Evolutionary conservation across 2,888 invertebrate species (phyloP).

Genomic region (Helicoverpa assulta): DNA sequence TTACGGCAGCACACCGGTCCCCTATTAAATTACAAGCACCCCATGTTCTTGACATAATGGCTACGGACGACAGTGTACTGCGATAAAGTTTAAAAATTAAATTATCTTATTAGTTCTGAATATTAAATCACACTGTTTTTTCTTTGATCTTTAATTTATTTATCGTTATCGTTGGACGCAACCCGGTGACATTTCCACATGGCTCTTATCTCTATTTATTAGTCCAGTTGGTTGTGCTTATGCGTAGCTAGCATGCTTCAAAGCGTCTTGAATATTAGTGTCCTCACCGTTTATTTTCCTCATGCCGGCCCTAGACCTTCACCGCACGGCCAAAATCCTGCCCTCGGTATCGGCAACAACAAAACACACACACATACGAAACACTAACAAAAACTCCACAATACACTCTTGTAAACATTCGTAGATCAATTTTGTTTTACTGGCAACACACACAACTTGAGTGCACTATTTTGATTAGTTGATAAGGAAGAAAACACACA

Average conservation of each 20-base stretch:
- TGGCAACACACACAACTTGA: conserved; percentile 68
- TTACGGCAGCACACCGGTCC: conserved; percentile 68
- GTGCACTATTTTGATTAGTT: conserved; percentile 76
- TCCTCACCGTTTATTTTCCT: conserved; percentile 89
- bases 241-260: conserved; percentile 57
- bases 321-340: conserved; percentile 87
- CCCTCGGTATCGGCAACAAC: conserved; percentile 82
- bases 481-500: conserved; percentile 84
- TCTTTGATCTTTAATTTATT: conserved; percentile 63
- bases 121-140: conserved; percentile 29
- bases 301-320: conserved; percentile 86
- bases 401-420: conserved; percentile 72
- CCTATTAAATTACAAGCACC: conserved; percentile 74
- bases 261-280: conserved; percentile 55
- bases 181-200: conserved; percentile 73
- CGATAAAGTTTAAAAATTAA: conserved; percentile 63
- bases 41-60: conserved; percentile 73
- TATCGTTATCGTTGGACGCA: conserved; percentile 71
- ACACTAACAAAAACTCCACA: conserved; percentile 81
- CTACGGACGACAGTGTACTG: conserved; percentile 64
- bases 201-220: conserved; percentile 70
- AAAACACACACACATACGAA: conserved; percentile 83
- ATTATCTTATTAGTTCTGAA: conserved; percentile 47
- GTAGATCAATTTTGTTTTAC: conserved; percentile 60
- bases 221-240: conserved; percentile 51